phyloP scores from a whole-genome alignment of 2,113 vertebrate genomes.

The Ailuropoda melanoleuca region DNA sequence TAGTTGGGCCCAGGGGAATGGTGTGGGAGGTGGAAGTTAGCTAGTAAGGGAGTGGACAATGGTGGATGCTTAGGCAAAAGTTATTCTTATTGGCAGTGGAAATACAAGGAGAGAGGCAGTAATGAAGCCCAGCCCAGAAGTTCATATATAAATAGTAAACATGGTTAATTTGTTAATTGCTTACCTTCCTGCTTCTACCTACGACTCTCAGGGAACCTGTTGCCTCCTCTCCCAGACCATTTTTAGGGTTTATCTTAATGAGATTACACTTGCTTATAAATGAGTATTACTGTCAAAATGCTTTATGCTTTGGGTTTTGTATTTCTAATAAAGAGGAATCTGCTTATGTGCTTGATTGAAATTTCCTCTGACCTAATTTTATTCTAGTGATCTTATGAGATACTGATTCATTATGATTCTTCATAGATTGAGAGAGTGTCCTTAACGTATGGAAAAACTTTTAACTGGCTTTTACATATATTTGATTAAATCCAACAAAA shows the following conservation, averaged over 20 bases:
- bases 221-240: neutral
- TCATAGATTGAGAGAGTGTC: neutral
- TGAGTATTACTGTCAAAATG: neutral
- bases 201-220: neutral
- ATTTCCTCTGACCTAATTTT: neutral
- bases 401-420: slow-evolving; percentile 16
- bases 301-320: neutral
- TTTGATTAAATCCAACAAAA: slow-evolving; percentile 4
- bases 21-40: neutral
- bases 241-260: neutral
- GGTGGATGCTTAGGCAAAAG: neutral
- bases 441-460: neutral
- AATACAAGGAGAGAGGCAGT: neutral
- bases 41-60: neutral
- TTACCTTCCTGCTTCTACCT: neutral
- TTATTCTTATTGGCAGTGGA: neutral
- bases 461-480: neutral
- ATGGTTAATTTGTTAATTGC: neutral
- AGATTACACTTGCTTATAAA: neutral
- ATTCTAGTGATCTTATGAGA: neutral
- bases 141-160: neutral
- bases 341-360: neutral
- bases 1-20: neutral
- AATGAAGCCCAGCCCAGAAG: neutral
- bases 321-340: neutral